Percentiles rank a stretch among this genome's conserved stretches.
phyloP scores from a whole-genome alignment of 1,140 invertebrate genomes.

The Calliphora vicina region DNA sequence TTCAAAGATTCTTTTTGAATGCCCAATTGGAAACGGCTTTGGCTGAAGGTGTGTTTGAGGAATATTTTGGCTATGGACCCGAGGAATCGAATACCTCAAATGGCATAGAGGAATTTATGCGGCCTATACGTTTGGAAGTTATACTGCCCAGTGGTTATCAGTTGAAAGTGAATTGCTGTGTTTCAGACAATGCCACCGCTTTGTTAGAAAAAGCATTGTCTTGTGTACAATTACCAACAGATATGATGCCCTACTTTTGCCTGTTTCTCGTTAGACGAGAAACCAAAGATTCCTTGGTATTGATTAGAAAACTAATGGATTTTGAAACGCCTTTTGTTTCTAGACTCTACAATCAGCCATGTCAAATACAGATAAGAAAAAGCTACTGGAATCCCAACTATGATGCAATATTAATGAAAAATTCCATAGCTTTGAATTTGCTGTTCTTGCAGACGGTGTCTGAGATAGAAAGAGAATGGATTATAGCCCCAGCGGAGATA shows the following conservation, averaged over 20 bases:
- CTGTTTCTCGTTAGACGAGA: slow-evolving; percentile 85
- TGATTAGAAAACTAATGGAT: slow-evolving; percentile 88
- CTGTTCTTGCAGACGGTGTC: slow-evolving; percentile 87
- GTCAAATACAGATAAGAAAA: slow-evolving; percentile 79
- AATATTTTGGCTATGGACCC: slow-evolving; percentile 67
- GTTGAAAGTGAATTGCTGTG: slow-evolving; percentile 81
- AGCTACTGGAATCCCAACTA: slow-evolving; percentile 89
- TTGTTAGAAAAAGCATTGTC: slow-evolving; percentile 82
- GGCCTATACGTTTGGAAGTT: slow-evolving; percentile 23
- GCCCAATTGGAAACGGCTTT: slow-evolving; percentile 87
- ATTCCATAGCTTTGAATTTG: slow-evolving; percentile 84
- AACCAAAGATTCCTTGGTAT: slow-evolving; percentile 74
- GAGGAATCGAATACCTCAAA: slow-evolving; percentile 30
- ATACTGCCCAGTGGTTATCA: slow-evolving; percentile 82
- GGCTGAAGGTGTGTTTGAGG: slow-evolving; percentile 79
- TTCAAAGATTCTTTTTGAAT: slow-evolving; percentile 87
- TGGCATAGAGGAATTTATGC: slow-evolving; percentile 3
- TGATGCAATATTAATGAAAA: slow-evolving; percentile 82
- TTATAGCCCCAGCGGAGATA: slow-evolving; percentile 75
- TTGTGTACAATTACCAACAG: slow-evolving; percentile 77
- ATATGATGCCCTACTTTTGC: slow-evolving; percentile 86
- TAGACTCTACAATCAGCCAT: slow-evolving; percentile 70
- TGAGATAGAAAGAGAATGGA: slow-evolving; percentile 88
- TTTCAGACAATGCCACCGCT: slow-evolving; percentile 82
- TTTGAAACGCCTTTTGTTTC: slow-evolving; percentile 97